Percentiles rank a stretch among this genome's conserved stretches.
These are phyloP conservation scores for Sebastes melanostomus DNA, from an alignment of 2,797 vertebrate genomes.

Conservation along the genomic window DNA sequence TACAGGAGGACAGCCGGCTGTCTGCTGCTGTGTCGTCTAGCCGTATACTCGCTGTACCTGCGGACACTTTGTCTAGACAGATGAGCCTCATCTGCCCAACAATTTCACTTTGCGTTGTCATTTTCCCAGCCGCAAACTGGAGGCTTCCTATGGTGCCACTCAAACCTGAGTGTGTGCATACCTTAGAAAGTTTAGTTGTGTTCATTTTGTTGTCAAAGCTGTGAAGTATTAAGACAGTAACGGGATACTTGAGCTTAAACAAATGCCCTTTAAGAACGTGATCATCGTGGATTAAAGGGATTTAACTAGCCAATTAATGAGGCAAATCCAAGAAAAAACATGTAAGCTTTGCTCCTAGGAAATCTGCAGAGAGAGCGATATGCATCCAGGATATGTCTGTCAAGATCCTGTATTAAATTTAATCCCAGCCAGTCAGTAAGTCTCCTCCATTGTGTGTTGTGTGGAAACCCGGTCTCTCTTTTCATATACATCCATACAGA, in stretches of 20 bases:
- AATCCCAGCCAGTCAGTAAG: constrained; percentile 84
- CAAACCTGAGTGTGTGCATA: neutral
- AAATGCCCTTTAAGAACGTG: constrained; percentile 55
- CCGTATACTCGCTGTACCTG: constrained; percentile 37
- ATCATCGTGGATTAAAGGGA: constrained; percentile 81
- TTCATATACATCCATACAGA: constrained; percentile 48
- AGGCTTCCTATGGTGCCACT: constrained; percentile 27
- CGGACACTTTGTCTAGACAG: constrained; percentile 62
- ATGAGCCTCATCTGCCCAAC: neutral
- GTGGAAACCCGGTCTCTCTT: constrained; percentile 48
- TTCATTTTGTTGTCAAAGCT: constrained; percentile 27
- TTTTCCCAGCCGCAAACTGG: constrained; percentile 11
- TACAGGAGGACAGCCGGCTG: constrained; percentile 47
- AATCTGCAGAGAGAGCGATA: constrained; percentile 76
- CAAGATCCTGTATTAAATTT: constrained; percentile 90
- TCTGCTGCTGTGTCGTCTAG: constrained; percentile 50
- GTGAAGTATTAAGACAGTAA: constrained; percentile 26
- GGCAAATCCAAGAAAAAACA: constrained; percentile 81
- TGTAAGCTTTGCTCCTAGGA: constrained; percentile 81
- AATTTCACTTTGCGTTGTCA: constrained; percentile 50
- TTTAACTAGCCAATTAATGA: constrained; percentile 85
- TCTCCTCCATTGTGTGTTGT: constrained; percentile 80
- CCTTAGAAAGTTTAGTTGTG: neutral
- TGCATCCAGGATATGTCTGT: constrained; percentile 93
- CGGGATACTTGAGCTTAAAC: constrained; percentile 35